These are phyloP conservation scores for Crotalus tigris DNA, from an alignment of 2,113 vertebrate genomes.

Conservation along the genomic window DNA sequence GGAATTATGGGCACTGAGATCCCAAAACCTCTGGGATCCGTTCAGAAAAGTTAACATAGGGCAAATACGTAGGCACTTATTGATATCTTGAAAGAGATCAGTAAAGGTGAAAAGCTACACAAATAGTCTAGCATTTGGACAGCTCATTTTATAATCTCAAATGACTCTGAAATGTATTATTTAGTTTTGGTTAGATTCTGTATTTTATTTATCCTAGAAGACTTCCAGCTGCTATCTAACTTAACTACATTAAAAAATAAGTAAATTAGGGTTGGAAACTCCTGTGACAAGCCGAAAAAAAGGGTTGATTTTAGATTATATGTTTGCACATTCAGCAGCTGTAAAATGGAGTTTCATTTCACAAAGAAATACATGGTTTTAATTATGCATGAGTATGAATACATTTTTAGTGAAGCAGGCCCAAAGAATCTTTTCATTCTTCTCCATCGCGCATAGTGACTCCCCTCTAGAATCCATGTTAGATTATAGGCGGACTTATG, in stretches of 20 bases:
- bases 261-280: background rate
- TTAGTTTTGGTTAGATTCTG: background rate
- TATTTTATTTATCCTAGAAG: background rate
- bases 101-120: background rate
- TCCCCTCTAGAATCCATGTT: slow-evolving; percentile 16
- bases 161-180: background rate
- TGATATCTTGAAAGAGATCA: background rate
- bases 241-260: background rate
- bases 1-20: background rate
- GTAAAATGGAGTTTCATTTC: slow-evolving; percentile 23
- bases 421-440: slow-evolving; percentile 15
- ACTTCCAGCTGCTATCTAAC: background rate
- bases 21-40: background rate
- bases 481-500: slow-evolving; percentile 19
- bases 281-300: too few species aligned
- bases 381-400: slow-evolving; percentile 35
- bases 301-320: background rate
- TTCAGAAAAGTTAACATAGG: background rate
- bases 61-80: background rate
- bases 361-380: slow-evolving; percentile 38
- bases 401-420: slow-evolving; percentile 31
- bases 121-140: background rate
- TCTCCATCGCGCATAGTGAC: slow-evolving; percentile 33
- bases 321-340: slow-evolving; percentile 4
- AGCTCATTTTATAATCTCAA: background rate